These are phyloP conservation scores for Macropis europaea DNA, from an alignment of 2,888 invertebrate genomes.

Conservation along the genomic window DNA sequence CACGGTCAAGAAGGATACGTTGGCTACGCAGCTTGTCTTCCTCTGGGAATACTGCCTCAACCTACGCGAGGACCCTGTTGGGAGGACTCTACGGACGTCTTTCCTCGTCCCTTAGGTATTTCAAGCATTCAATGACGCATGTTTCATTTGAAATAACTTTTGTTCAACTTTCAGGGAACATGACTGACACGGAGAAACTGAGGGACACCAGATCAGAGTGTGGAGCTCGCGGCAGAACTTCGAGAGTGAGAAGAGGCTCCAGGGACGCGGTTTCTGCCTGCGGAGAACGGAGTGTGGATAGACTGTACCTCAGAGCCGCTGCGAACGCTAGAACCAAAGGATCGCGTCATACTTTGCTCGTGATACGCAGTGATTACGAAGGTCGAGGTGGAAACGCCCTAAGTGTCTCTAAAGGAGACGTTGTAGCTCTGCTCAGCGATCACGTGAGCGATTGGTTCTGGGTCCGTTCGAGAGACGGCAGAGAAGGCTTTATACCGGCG, in stretches of 20 bases:
- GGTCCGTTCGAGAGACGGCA: slow-evolving; percentile 86
- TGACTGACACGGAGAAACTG: slow-evolving; percentile 89
- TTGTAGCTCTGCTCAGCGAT: slow-evolving; percentile 85
- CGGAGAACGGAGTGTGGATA: slow-evolving; percentile 88
- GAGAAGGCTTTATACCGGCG: slow-evolving; percentile 89
- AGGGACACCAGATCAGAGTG: slow-evolving; percentile 86
- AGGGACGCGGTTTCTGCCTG: slow-evolving; percentile 80
- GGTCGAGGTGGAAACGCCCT: slow-evolving; percentile 83
- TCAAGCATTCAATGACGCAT: not conserved
- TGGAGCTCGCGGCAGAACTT: slow-evolving; percentile 77
- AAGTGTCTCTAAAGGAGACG: slow-evolving; percentile 87
- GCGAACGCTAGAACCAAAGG: slow-evolving; percentile 80
- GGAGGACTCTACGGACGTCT: slow-evolving; percentile 91
- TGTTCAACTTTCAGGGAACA: slow-evolving; percentile 82
- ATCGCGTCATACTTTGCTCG: slow-evolving; percentile 86
- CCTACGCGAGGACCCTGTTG: slow-evolving; percentile 87
- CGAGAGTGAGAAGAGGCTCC: slow-evolving; percentile 67
- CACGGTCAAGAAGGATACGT: slow-evolving; percentile 93
- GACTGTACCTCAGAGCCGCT: slow-evolving; percentile 85
- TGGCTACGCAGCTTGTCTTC: slow-evolving; percentile 88
- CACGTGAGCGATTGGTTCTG: slow-evolving; percentile 88
- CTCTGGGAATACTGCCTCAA: slow-evolving; percentile 87
- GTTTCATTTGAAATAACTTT: not conserved
- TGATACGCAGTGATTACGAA: slow-evolving; percentile 86
- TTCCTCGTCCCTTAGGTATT: slow-evolving; percentile 86